These are phyloP conservation scores for Perca flavescens DNA, from an alignment of 2,113 vertebrate genomes.

Conservation along the genomic window DNA sequence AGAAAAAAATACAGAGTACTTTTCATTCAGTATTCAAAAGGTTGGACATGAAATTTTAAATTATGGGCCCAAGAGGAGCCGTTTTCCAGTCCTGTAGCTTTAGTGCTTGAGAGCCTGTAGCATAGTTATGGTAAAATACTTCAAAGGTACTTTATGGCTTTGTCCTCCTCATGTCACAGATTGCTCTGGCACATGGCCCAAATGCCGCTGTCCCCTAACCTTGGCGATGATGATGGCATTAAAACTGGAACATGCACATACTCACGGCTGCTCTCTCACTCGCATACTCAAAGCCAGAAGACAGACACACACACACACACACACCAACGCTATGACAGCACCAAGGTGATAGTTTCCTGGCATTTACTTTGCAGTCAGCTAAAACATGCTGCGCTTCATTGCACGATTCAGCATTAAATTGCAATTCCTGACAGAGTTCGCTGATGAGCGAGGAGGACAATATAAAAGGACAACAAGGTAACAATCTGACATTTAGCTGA, in stretches of 20 bases:
- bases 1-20: constrained; percentile 42
- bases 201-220: constrained; percentile 54
- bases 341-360: constrained; percentile 56
- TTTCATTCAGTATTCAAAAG: constrained; percentile 48
- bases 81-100: constrained; percentile 57
- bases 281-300: not conserved
- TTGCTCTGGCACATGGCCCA: constrained; percentile 51
- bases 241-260: constrained; percentile 66
- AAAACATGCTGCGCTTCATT: constrained; percentile 44
- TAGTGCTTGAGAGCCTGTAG: constrained; percentile 53
- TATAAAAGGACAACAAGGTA: constrained; percentile 48
- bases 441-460: constrained; percentile 46
- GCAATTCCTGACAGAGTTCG: constrained; percentile 49
- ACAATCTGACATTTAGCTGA: constrained; percentile 44
- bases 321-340: constrained; percentile 4
- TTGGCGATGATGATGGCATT: constrained; percentile 71
- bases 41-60: constrained; percentile 59
- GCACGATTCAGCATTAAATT: constrained; percentile 60
- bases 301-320: constrained; percentile 3
- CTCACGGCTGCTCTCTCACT: constrained; percentile 9
- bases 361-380: constrained; percentile 61
- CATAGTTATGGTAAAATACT: constrained; percentile 70
- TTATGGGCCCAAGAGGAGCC: constrained; percentile 62
- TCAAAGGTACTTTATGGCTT: constrained; percentile 68
- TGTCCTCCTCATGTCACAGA: constrained; percentile 58